phyloP scores from a whole-genome alignment of 2,113 vertebrate genomes.

The Chascanopsetta lugubris region DNA sequence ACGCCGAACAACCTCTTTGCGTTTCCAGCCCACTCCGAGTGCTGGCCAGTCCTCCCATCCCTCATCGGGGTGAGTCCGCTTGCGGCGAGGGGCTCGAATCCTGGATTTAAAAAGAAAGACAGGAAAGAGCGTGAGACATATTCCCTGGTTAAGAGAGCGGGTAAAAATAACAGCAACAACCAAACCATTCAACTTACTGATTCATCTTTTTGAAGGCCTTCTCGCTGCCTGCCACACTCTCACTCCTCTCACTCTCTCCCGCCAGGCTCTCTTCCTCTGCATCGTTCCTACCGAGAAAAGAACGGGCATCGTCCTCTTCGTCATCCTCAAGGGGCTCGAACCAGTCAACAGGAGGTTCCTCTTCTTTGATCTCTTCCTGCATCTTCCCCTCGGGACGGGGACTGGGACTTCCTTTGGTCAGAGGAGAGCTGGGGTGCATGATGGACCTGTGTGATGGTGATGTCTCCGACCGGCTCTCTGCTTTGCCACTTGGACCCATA shows the following conservation, averaged over 20 bases:
- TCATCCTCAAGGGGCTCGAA: conserved; percentile 83
- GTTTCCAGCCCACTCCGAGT: conserved; percentile 88
- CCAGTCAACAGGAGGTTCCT: conserved; percentile 76
- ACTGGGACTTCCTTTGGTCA: not conserved
- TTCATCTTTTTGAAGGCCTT: conserved; percentile 31
- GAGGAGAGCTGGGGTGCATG: not conserved
- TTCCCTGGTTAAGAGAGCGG: no score
- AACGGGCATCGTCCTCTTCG: conserved; percentile 64
- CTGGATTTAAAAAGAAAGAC: conserved; percentile 22
- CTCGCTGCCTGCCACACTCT: conserved; percentile 70
- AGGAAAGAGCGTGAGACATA: not conserved
- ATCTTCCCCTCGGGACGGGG: not conserved
- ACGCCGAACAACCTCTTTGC: conserved; percentile 85
- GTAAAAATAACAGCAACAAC: no score
- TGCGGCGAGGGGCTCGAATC: conserved; percentile 32
- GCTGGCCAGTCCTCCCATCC: conserved; percentile 86
- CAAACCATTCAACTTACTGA: conserved; percentile 52
- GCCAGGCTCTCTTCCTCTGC: conserved; percentile 75
- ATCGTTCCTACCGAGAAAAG: conserved; percentile 1
- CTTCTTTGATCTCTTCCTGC: not conserved
- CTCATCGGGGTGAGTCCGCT: conserved; percentile 68
- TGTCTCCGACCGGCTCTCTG: conserved; percentile 8
- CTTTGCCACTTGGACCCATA: not conserved
- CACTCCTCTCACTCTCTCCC: conserved; percentile 77
- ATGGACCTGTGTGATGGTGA: not conserved